phyloP scores from a whole-genome alignment of 53 echinoderm and acorn worm genomes.

The Arbacia lixula region DNA sequence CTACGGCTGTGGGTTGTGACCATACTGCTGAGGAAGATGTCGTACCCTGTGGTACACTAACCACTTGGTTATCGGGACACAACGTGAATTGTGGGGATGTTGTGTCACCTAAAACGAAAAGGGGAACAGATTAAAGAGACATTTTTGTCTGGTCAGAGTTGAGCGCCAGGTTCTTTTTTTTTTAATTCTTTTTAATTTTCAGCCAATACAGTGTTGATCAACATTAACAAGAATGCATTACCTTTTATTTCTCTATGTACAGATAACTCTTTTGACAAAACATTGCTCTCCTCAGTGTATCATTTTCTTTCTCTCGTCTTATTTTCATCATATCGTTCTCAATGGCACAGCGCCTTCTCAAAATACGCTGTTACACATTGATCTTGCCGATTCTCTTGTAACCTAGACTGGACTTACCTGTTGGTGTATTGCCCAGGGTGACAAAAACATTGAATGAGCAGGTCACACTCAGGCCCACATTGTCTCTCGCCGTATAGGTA shows the following conservation, averaged over 20 bases:
- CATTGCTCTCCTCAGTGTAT: too few relatives aligned
- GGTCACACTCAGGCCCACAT: constrained; percentile 56
- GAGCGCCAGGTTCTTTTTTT: too few relatives aligned
- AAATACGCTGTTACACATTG: not conserved
- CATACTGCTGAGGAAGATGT: not conserved
- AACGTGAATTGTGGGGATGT: not conserved
- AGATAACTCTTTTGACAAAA: too few relatives aligned
- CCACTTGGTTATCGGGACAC: not conserved
- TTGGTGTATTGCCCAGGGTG: not conserved
- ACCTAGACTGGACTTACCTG: constrained; percentile 29
- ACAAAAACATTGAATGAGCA: constrained; percentile 69
- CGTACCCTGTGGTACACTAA: not conserved
- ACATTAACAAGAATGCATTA: too few relatives aligned
- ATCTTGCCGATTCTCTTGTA: not conserved
- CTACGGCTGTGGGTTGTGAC: constrained; percentile 1
- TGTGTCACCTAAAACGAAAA: constrained; percentile 1
- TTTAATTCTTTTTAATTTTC: too few relatives aligned
- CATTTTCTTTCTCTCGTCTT: too few relatives aligned
- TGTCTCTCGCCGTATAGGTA: constrained; percentile 72
- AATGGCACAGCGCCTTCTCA: too few relatives aligned
- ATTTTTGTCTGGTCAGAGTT: not conserved
- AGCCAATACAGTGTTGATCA: too few relatives aligned
- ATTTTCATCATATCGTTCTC: too few relatives aligned
- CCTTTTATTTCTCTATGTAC: too few relatives aligned
- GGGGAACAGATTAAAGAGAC: not conserved